Percentiles rank a stretch among this genome's conserved stretches.
Conservation (phyloP, 2,888 invertebrate species). For the Prostheceraeus crozeri region DNA sequence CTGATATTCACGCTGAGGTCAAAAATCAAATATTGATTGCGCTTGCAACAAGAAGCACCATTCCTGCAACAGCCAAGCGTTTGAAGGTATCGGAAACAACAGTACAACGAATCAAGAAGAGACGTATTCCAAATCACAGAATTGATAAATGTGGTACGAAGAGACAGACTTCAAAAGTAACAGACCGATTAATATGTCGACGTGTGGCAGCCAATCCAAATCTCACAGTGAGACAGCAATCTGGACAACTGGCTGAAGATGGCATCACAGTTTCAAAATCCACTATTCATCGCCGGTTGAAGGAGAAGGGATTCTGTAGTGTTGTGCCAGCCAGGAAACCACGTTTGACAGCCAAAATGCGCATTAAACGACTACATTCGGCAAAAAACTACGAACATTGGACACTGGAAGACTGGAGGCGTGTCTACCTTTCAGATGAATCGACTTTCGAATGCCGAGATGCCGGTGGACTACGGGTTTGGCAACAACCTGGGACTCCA, state of each 20-base stretch:
- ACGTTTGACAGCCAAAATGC: slow-evolving; percentile 16
- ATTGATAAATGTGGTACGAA: not conserved
- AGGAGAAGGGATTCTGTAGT: not conserved
- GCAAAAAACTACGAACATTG: slow-evolving; percentile 14
- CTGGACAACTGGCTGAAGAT: not conserved
- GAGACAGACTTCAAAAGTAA: not conserved
- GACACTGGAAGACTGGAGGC: slow-evolving; percentile 13
- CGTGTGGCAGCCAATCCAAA: slow-evolving; percentile 1
- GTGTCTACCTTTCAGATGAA: not conserved
- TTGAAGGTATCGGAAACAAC: slow-evolving; percentile 10
- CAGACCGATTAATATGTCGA: not conserved
- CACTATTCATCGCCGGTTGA: slow-evolving; percentile 11
- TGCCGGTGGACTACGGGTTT: slow-evolving; percentile 16
- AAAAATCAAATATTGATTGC: not conserved
- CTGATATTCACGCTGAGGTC: not conserved
- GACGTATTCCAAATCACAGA: slow-evolving; percentile 3
- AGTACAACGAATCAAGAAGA: not conserved
- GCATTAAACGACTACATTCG: not conserved
- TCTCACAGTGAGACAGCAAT: too few species aligned
- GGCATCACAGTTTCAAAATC: slow-evolving; percentile 7
- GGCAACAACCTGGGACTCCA: slow-evolving; percentile 14
- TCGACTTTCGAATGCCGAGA: slow-evolving; percentile 2
- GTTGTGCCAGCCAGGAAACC: slow-evolving; percentile 9
- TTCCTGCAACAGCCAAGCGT: not conserved
- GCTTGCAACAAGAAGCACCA: slow-evolving; percentile 6